Base-by-base conservation (phyloP, 1,140 invertebrate genomes). In the Eriocheir sinensis region DNA sequence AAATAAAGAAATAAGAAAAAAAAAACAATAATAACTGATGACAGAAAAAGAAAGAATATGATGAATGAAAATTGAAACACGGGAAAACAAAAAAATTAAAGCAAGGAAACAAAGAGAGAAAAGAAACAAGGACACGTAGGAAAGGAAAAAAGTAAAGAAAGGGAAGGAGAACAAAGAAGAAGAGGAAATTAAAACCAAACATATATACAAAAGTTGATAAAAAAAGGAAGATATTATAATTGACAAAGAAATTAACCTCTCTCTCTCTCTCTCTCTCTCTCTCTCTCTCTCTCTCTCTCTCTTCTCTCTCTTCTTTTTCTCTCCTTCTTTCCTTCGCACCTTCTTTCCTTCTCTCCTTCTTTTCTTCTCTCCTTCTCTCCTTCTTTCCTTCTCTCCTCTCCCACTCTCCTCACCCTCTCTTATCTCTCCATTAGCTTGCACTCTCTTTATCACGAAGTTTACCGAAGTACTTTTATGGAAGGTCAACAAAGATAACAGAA, bases 361-460 rank as follows among this genome's bases (percentile, higher is more conserved):
- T 9, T 53, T 53, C 48, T 17, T 53, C 48, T 53, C 2, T 53
- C 21, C 48, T 53, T 17, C 21, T 53, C 21, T 53, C 48, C 21
- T 53, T 21, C 21, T 53, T 53, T 53, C 48, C 48, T 53, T 53
- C 48, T 53, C 60, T 72, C n/a, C 60, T 72, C 60, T 72, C 60
- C n/a, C 60, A n/a, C 60, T 72, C 60, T 72, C 60, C 60, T 72
- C 60, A n/a, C 60, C n/a, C 60, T 72, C 60, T 72, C 60, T 53
- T n/a, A 72, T n/a, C 60, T n/a, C 60, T 72, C 60, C 60, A 72
- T 72, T 72, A 72, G 60, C 27, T n/a, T 72, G 60, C 9, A 12
- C 60, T 72, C 60, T 72, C 60, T 72, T n/a, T 72, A 72, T 72
- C 60, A 4, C 2, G 21, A n/a, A 72, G 60, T 72, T n/a, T n/a